Conservation (phyloP, 2,888 invertebrate genomes). For the Stenolophus ochropezus region DNA sequence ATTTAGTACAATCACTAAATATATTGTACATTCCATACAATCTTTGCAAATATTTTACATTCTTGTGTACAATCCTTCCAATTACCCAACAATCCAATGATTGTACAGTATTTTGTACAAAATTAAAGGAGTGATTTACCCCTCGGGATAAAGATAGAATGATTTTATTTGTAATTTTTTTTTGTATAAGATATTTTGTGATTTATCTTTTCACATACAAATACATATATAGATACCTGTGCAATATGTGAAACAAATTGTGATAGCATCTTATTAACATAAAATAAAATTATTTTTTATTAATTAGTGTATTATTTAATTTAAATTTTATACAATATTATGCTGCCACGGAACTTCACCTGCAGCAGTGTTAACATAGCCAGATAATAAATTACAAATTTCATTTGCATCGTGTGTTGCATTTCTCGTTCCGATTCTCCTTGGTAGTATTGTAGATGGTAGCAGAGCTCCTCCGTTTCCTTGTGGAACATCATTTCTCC, state of each 20-base stretch:
- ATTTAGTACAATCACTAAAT: too few species aligned
- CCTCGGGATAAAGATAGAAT: background rate
- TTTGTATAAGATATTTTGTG: background rate
- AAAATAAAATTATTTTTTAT: too few species aligned
- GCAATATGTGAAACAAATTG: too few species aligned
- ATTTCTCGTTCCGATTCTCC: constrained; percentile 16
- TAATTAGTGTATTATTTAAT: too few species aligned
- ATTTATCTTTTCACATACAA: background rate
- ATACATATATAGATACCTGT: background rate
- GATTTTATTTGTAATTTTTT: background rate
- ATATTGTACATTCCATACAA: background rate
- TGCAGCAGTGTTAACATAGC: background rate
- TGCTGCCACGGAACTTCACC: background rate
- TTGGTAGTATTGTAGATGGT: background rate
- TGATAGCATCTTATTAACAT: too few species aligned
- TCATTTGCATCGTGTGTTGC: background rate
- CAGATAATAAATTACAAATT: background rate
- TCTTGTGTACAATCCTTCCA: background rate
- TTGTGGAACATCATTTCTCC: constrained; percentile 4
- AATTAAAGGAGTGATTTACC: too few species aligned
- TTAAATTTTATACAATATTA: background rate
- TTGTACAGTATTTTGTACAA: too few species aligned
- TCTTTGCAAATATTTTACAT: background rate
- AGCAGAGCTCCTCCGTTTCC: background rate
- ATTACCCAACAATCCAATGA: too few species aligned